Evolutionary conservation across 2,888 invertebrate genomes (phyloP).

Genomic region (Stenichneumon culpator): DNA sequence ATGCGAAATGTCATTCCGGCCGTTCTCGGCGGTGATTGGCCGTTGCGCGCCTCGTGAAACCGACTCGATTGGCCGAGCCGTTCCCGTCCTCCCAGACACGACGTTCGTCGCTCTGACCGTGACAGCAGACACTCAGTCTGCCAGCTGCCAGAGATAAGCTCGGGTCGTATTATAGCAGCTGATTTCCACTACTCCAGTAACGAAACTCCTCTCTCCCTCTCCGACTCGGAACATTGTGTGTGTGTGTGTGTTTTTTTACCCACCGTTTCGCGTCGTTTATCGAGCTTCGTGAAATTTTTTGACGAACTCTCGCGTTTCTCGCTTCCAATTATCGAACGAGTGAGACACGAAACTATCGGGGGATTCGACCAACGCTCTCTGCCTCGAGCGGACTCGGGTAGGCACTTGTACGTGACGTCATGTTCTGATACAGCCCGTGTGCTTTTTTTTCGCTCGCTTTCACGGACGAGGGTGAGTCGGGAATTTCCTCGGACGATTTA

Average conservation of each 20-base stretch:
- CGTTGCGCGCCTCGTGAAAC: slow-evolving; percentile 12
- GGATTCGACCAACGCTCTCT: slow-evolving; percentile 71
- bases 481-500: slow-evolving; percentile 62
- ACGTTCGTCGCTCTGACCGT: slow-evolving; percentile 67
- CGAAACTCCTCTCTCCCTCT: neutral
- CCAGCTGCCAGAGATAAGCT: slow-evolving; percentile 74
- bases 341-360: slow-evolving; percentile 5
- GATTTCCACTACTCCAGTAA: slow-evolving; percentile 68
- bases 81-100: slow-evolving; percentile 22
- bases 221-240: slow-evolving; percentile 11
- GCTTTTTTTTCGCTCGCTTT: slow-evolving; percentile 41
- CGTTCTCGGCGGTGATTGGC: slow-evolving; percentile 59
- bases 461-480: slow-evolving; percentile 50
- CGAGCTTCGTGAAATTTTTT: slow-evolving; percentile 7
- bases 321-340: neutral
- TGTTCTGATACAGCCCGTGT: slow-evolving; percentile 75
- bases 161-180: slow-evolving; percentile 77
- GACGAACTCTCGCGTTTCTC: slow-evolving; percentile 1
- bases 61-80: slow-evolving; percentile 65
- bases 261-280: neutral
- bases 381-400: slow-evolving; percentile 65
- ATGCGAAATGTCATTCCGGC: slow-evolving; percentile 61
- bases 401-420: slow-evolving; percentile 75
- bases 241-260: neutral
- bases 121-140: slow-evolving; percentile 69